Conservation (phyloP, 2,797 vertebrate species). For the Ficedula albicollis region DNA sequence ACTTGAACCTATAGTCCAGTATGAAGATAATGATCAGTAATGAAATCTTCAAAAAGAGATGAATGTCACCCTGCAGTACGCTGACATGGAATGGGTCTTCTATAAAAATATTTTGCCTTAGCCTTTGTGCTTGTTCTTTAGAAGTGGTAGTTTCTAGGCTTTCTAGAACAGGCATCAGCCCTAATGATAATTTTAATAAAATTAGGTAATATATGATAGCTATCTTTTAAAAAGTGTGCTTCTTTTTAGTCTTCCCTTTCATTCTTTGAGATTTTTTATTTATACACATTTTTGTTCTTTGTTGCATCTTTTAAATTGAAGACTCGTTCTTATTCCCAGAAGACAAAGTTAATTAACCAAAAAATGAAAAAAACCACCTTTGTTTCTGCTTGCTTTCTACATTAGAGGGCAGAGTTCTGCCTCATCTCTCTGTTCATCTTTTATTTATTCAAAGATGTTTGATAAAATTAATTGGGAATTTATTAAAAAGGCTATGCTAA, state of each 20-base stretch:
- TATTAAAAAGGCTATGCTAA: constrained; percentile 13
- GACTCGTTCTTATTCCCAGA: background rate
- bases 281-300: background rate
- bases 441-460: constrained; percentile 40
- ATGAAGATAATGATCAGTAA: background rate
- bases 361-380: background rate
- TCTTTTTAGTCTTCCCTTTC: background rate
- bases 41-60: background rate
- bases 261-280: background rate
- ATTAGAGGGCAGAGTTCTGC: constrained; percentile 33
- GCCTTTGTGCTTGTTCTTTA: background rate
- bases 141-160: background rate
- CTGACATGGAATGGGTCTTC: background rate
- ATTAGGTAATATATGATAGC: background rate
- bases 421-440: constrained; percentile 17
- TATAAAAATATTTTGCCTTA: background rate
- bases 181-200: background rate
- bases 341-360: constrained; percentile 37
- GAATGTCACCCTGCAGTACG: background rate
- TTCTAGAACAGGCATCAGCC: background rate
- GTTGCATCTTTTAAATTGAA: background rate
- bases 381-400: background rate
- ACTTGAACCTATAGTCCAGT: background rate
- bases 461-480: constrained; percentile 36
- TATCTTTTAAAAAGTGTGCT: background rate